Percentiles rank a stretch among this genome's conserved stretches.
These are phyloP conservation scores for Crocidura indochinensis DNA, from an alignment of 2,797 vertebrate genomes.

Conservation along the genomic window DNA sequence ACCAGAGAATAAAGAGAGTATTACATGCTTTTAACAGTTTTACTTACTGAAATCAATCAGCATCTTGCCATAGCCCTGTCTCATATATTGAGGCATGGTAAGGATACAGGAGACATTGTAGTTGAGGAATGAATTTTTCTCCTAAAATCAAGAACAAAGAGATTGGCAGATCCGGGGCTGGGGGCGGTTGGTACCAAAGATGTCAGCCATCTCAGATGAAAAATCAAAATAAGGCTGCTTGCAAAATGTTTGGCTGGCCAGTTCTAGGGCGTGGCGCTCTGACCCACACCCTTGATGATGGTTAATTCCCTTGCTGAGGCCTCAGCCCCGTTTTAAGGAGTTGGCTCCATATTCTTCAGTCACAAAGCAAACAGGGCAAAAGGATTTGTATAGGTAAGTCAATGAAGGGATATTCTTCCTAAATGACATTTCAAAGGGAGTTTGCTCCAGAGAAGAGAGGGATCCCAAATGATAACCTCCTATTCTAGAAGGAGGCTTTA, in stretches of 20 bases:
- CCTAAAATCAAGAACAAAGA: slow-evolving; percentile 90
- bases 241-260: slow-evolving; percentile 5
- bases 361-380: not conserved
- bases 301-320: not conserved
- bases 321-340: slow-evolving; percentile 17
- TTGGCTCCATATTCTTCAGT: not conserved
- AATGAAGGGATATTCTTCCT: too few species aligned
- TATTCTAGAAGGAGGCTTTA: not conserved
- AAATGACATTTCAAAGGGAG: slow-evolving; percentile 25
- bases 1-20: not conserved
- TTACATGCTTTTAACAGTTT: not conserved
- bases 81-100: slow-evolving; percentile 98
- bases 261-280: not conserved
- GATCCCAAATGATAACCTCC: slow-evolving; percentile 3
- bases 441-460: not conserved
- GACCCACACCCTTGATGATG: not conserved
- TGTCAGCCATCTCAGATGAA: not conserved
- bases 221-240: slow-evolving; percentile 11
- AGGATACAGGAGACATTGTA: slow-evolving; percentile 99
- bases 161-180: not conserved
- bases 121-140: slow-evolving; percentile 98
- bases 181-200: not conserved
- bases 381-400: too few species aligned
- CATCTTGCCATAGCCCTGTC: slow-evolving; percentile 98
- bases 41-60: slow-evolving; percentile 99